Base-by-base conservation (phyloP, 2,797 vertebrate species). In the Danio tinwini region DNA sequence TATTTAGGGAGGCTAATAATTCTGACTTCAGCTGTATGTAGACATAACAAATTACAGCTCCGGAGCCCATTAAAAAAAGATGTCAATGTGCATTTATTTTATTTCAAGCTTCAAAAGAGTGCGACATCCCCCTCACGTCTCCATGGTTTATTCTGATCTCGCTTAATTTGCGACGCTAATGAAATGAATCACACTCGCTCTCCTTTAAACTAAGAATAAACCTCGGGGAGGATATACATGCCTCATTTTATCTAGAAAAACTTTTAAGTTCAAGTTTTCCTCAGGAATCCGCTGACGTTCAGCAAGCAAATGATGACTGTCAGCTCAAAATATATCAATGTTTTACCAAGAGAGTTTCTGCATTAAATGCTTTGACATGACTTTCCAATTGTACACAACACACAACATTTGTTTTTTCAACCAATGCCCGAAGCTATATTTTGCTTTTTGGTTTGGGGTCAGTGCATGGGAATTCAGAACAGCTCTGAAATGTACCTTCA, bases 1-100 rank as follows among this genome's bases (percentile, higher is more conserved):
- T 1, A 29, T 29, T 29, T 29, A 29, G 29, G 29, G 29, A 29
- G 1, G 29, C 29, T 29, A 3, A 29, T 29, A 1, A 29, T 29
- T 29, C 29, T 29, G 3, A 29, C 1, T 29, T 29, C 29, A 29
- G 29, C 29, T 29, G 29, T 29, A 3, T 29, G 29, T 29, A 17
- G 76, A 76, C 3, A 58, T 69, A 64, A 78, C 74, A 80, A 81
- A 83, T 55, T 12, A 70, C 17, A 61, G 67, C 59, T 77, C 56
- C 49, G 45, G 53, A 37, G 19, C 9, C 19, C 37, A 65, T 81
- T 65, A 77, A 12, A 47, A 47, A 12, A 37, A 65, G 62, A 76
- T 49, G 61, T 44, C 50, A 19, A 80, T 70, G 64, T 53, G 58
- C 63, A 74, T 68, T n/a, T 56, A 39, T 78, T 71, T 70, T 74